These are phyloP conservation scores for Sturmia bella DNA, from an alignment of 2,888 invertebrate species.

Conservation along the genomic window DNA sequence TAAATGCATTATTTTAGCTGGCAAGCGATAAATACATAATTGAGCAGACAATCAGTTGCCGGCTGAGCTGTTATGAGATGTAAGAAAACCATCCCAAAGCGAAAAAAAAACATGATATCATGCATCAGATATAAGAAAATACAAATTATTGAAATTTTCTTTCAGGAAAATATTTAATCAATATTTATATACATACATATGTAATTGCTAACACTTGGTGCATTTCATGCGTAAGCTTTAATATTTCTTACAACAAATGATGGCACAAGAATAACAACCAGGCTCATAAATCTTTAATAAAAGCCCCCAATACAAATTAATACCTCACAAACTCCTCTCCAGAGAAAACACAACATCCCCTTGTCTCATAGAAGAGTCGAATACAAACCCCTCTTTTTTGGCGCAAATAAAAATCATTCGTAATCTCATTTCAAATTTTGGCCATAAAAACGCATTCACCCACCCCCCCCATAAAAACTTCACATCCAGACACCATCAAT, in stretches of 20 bases:
- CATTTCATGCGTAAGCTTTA: conserved; percentile 17
- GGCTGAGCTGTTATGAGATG: no score
- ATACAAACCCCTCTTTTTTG: conserved; percentile 3
- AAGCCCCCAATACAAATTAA: conserved; percentile 37
- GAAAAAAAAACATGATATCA: no score
- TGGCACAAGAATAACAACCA: conserved; percentile 46
- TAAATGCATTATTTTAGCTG: no score
- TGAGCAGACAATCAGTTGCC: no score
- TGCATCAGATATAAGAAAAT: no score
- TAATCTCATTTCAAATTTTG: conserved; percentile 46
- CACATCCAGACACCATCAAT: conserved; percentile 58
- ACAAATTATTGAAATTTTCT: no score
- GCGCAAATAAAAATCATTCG: conserved; percentile 45
- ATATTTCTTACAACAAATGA: conserved; percentile 13
- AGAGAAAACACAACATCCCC: conserved; percentile 36
- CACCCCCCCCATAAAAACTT: conserved; percentile 32
- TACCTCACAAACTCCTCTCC: conserved; percentile 4
- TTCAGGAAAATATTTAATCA: no score
- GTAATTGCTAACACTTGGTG: conserved; percentile 43
- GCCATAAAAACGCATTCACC: conserved; percentile 1
- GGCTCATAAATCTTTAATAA: conserved; percentile 28
- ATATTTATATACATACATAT: no score
- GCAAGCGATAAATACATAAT: no score
- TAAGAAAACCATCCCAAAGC: background rate
- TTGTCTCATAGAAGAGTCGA: background rate